Evolutionary conservation across 1,140 invertebrate genomes (phyloP).

Genomic region (Uloborus diversus): DNA sequence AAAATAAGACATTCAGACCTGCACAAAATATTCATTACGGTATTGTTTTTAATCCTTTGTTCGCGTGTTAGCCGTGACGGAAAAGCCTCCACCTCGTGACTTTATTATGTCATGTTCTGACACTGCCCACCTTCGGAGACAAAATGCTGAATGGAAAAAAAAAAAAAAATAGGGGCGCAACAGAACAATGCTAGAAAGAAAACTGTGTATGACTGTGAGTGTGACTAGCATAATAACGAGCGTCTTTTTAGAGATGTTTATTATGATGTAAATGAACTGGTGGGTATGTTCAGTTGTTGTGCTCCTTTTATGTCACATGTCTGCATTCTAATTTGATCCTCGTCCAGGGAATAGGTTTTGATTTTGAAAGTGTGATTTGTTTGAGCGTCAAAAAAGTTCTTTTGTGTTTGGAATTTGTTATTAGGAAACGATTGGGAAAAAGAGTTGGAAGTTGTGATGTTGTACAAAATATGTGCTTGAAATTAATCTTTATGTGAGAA

Average conservation of each 20-base stretch:
- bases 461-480: too few species aligned
- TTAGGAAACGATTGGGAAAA: too few species aligned
- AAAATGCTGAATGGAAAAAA: constrained; percentile 15
- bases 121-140: constrained; percentile 19
- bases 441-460: too few species aligned
- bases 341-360: too few species aligned
- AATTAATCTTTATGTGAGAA: too few species aligned
- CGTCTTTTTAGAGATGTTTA: background rate
- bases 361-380: background rate
- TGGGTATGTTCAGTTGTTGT: background rate
- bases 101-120: constrained; percentile 28
- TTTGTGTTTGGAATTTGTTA: background rate
- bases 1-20: background rate
- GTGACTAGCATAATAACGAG: constrained; percentile 30
- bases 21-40: background rate
- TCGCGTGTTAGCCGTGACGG: constrained; percentile 12
- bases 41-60: constrained; percentile 1
- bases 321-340: too few species aligned
- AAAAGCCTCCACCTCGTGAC: constrained; percentile 19
- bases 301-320: background rate
- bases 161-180: background rate
- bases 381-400: background rate
- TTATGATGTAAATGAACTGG: constrained; percentile 15
- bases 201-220: constrained; percentile 18
- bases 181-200: constrained; percentile 15